Percentiles rank a stretch among this genome's conserved stretches.
Evolutionary conservation across 2,113 vertebrate species (phyloP).

Genomic region (Puma concolor): DNA sequence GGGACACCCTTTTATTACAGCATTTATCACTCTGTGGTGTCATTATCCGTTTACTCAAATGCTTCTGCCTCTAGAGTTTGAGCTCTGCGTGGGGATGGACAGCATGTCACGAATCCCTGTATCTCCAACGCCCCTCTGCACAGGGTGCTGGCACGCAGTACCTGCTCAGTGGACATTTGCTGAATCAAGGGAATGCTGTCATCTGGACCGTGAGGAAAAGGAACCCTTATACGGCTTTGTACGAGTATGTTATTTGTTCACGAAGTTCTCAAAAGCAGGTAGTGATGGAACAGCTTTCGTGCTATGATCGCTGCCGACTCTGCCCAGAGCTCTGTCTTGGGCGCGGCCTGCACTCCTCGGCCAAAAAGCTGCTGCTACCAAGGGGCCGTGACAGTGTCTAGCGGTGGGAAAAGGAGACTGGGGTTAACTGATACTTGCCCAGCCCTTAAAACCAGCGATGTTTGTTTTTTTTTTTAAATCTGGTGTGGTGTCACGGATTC

Average conservation of each 20-base stretch:
- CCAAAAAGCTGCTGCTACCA: neutral
- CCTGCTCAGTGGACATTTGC: neutral
- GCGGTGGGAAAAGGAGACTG: neutral
- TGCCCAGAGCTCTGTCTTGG: too few relatives aligned
- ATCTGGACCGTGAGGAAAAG: neutral
- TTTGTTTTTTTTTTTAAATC: neutral
- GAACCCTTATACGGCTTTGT: neutral
- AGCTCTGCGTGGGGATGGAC: neutral
- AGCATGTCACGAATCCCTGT: neutral
- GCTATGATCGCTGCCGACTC: neutral
- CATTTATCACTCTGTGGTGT: neutral
- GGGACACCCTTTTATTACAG: neutral
- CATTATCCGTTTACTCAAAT: neutral
- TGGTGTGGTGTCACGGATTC: neutral
- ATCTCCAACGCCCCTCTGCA: rapidly evolving
- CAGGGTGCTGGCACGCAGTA: neutral
- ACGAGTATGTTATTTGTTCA: neutral
- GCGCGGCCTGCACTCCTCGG: rapidly evolving
- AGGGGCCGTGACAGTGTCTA: neutral
- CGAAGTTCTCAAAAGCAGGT: neutral
- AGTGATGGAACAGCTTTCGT: neutral
- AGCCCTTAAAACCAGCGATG: neutral
- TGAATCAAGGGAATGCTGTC: neutral
- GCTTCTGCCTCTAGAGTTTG: neutral
- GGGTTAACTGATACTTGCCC: neutral